Evolutionary conservation across 2,888 invertebrate species (phyloP), one percentile per base, ranked within the genome.

Genomic region (Trimorus sp.): DNA sequence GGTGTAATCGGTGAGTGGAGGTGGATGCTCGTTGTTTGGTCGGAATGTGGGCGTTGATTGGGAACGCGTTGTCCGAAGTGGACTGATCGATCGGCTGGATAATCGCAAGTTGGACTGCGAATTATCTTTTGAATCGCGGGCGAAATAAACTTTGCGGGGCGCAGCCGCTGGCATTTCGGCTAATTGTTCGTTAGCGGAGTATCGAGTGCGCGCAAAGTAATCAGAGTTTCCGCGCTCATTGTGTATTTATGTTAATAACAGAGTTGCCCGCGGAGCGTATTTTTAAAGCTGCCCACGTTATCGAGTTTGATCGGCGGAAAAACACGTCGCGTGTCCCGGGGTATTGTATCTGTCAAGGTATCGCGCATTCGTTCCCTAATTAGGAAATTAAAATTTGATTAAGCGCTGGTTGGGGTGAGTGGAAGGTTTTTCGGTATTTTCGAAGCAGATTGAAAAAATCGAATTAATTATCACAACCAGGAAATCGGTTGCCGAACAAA

Each of bases 221-320:
- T 53, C 53, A 65, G 36, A 51, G 40, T 40, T 40, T 36, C 36
- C 38, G 38, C 11, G 8, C 15, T 65, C 65, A 38, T 65, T 12
- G 51, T 14, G 16, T 51, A 65, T 53, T 65, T 15, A 65, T 38
- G 51, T 38, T 65, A 53, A 53, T 65, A 53, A 65, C 49, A 45
- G 14, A 53, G 53, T 38, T 53, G 36, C 37, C 14, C 53, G 15
- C 37, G 2, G 49, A 37, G 36, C 37, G 36, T 49, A 48, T 60
- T 48, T 49, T 63, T 48, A 58, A 58, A 58, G 58, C 58, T 36
- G 40, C 15, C 14, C 38, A 8, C 58, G 40, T 58, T 58, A 58
- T 58, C 58, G 58, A 38, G 38, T 60, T 60, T 60, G 42, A 16
- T 60, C 40, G 40, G 14, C 58, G 0, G n/a, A 26, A 45, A 60